phyloP scores from a whole-genome alignment of 2,888 invertebrate genomes.

The Leptinotarsa tumamoca region DNA sequence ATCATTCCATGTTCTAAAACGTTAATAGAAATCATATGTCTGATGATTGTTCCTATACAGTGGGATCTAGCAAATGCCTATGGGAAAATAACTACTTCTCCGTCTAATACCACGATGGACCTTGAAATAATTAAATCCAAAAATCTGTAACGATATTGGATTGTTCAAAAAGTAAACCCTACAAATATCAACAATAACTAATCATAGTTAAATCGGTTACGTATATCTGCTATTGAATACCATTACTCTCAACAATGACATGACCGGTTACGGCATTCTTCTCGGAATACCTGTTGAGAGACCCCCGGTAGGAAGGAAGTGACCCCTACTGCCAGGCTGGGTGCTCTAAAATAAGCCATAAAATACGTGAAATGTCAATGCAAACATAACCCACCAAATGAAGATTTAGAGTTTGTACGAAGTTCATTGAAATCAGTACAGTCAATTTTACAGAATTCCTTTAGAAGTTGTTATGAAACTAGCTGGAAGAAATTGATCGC shows the following conservation, averaged over 20 bases:
- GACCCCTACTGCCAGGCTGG: constrained; percentile 51
- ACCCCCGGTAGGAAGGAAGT: constrained; percentile 57
- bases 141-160: background rate
- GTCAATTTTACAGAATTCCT: background rate
- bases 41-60: no score
- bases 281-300: constrained; percentile 49
- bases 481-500: no score
- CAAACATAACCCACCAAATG: constrained; percentile 59
- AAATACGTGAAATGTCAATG: constrained; percentile 62
- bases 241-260: constrained; percentile 32
- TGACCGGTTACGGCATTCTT: constrained; percentile 46
- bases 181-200: background rate
- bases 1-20: no score
- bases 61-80: no score
- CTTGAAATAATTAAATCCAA: no score
- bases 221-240: background rate
- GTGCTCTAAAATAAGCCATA: constrained; percentile 59
- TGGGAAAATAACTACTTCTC: no score
- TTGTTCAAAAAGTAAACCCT: background rate
- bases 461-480: background rate
- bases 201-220: no score
- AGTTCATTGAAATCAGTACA: constrained; percentile 47
- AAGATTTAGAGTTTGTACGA: constrained; percentile 56
- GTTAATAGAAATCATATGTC: no score
- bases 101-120: no score